These are phyloP conservation scores for Aspidiotus rigidus DNA, from an alignment of 2,888 invertebrate species.

Conservation along the genomic window DNA sequence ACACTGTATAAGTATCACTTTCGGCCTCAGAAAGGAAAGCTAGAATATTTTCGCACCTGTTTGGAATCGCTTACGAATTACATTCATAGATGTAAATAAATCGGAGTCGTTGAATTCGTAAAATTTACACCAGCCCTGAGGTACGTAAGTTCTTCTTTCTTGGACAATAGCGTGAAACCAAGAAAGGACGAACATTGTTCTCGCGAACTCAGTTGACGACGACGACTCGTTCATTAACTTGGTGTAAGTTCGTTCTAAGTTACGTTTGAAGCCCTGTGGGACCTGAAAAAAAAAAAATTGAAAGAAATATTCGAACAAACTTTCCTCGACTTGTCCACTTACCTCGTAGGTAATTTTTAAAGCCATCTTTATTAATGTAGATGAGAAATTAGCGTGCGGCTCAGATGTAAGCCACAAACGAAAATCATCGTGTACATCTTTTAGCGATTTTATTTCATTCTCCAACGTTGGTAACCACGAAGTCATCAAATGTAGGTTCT, in stretches of 20 bases:
- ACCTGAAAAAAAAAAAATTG: conserved; percentile 41
- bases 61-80: conserved; percentile 41
- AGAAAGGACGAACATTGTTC: conserved; percentile 64
- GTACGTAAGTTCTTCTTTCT: conserved; percentile 84
- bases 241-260: conserved; percentile 63
- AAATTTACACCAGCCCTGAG: conserved; percentile 82
- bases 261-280: conserved; percentile 76
- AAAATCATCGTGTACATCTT: conserved; percentile 50
- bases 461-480: conserved; percentile 60
- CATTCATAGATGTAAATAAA: conserved; percentile 55
- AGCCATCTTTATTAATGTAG: conserved; percentile 64
- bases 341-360: conserved; percentile 70
- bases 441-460: conserved; percentile 51
- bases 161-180: conserved; percentile 83
- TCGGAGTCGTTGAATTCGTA: conserved; percentile 83
- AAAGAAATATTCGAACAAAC: neutral
- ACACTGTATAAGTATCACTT: too few relatives aligned
- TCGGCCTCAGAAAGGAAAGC: too few relatives aligned
- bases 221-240: conserved; percentile 44
- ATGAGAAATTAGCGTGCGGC: conserved; percentile 64
- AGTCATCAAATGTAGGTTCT: conserved; percentile 65
- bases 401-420: conserved; percentile 81
- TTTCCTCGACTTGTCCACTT: conserved; percentile 10
- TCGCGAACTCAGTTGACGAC: conserved; percentile 42
- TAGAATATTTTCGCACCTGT: conserved; percentile 40